phyloP scores from a whole-genome alignment of 92 coral and sea anemone genomes.

The Diadumene lineata region DNA sequence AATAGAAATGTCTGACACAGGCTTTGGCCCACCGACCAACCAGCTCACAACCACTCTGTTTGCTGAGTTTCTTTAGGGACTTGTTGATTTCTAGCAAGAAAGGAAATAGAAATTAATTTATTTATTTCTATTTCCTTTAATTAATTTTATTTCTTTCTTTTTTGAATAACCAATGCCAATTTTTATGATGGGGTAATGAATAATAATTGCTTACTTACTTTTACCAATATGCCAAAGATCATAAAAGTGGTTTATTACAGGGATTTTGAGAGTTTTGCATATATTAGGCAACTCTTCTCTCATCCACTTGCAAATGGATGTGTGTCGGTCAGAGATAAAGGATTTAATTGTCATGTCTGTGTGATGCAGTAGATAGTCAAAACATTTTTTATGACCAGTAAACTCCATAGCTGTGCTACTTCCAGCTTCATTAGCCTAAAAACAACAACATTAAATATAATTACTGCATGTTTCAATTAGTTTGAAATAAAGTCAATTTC shows the following conservation, averaged over 20 bases:
- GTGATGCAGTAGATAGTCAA: conserved; percentile 50
- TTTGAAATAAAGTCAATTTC: too few relatives aligned
- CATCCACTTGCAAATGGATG: conserved; percentile 70
- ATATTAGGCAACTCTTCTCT: conserved; percentile 34
- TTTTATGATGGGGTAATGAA: background rate
- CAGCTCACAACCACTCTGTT: conserved; percentile 53
- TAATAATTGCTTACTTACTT: background rate
- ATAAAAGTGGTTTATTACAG: conserved; percentile 3
- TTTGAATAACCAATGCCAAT: too few relatives aligned
- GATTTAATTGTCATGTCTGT: conserved; percentile 60
- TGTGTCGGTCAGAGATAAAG: conserved; percentile 59
- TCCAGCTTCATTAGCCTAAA: conserved; percentile 67
- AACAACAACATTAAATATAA: background rate
- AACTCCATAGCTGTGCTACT: conserved; percentile 68
- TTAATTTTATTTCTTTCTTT: background rate
- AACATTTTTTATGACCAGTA: conserved; percentile 55
- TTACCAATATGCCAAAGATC: conserved; percentile 18
- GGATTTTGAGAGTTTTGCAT: conserved; percentile 25
- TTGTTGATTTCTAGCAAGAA: conserved; percentile 49
- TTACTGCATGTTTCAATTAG: conserved; percentile 37
- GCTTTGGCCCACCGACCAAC: conserved; percentile 61
- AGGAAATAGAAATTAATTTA: background rate
- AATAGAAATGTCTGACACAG: conserved; percentile 62
- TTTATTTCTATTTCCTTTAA: background rate
- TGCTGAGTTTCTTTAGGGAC: conserved; percentile 43